Evolutionary conservation across 2,797 vertebrate species (phyloP).

Genomic region (Zenarchopterus dispar): DNA sequence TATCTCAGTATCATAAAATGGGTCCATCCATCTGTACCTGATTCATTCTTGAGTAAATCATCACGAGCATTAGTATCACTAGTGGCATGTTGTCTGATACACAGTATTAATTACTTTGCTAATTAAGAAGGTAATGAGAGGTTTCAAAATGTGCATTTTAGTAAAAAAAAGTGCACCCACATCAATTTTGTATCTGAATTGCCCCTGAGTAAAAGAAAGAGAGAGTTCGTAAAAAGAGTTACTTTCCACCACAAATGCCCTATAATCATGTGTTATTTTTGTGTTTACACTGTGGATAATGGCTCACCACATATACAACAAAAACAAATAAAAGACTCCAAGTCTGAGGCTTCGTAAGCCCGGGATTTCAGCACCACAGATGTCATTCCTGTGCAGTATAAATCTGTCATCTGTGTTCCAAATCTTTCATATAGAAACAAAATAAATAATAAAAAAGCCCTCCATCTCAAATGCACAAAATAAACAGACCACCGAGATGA

Average conservation of each 20-base stretch:
- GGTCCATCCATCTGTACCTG: no score
- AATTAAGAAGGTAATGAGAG: no score
- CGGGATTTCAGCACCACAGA: slow-evolving; percentile 9
- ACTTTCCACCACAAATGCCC: not conserved
- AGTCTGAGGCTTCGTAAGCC: not conserved
- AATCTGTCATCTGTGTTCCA: slow-evolving; percentile 12
- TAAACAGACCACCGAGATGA: not conserved
- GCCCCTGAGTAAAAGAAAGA: not conserved
- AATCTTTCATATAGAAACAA: slow-evolving; percentile 4
- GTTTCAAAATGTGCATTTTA: no score
- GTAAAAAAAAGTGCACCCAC: no score
- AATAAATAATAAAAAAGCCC: slow-evolving; percentile 1
- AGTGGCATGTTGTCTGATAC: no score
- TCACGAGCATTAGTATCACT: no score
- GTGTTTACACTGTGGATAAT: not conserved
- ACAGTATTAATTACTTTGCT: no score
- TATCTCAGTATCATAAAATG: no score
- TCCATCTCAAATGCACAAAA: not conserved
- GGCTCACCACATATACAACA: slow-evolving; percentile 2
- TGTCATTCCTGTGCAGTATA: slow-evolving; percentile 3
- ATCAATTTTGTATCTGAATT: not conserved
- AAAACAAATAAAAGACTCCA: slow-evolving; percentile 8
- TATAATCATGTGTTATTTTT: not conserved
- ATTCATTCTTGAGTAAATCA: no score
- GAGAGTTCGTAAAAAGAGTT: not conserved